Evolutionary conservation across 2,797 vertebrate genomes (phyloP).

Genomic region (Schizopygopsis pylzovi): DNA sequence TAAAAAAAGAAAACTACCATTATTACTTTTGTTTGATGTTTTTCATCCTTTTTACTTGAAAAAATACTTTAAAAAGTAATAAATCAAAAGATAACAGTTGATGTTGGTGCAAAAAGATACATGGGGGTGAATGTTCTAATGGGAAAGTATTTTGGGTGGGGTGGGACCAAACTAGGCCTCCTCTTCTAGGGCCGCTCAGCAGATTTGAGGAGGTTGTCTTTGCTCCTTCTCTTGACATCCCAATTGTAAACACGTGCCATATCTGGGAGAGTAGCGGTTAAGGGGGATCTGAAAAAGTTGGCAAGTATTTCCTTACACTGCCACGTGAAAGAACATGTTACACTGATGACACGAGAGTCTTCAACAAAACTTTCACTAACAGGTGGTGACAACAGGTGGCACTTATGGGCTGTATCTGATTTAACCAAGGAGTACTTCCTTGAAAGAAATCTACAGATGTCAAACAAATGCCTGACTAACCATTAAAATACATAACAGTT

Average conservation of each 20-base stretch:
- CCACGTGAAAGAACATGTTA: background rate
- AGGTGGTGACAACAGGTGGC: conserved; percentile 16
- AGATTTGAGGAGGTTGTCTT: conserved; percentile 90
- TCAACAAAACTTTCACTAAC: background rate
- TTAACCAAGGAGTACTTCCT: background rate
- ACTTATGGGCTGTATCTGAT: background rate
- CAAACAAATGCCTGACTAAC: background rate
- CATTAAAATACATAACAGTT: background rate
- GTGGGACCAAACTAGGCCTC: background rate
- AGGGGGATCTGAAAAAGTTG: conserved; percentile 32
- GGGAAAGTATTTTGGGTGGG: conserved; percentile 26
- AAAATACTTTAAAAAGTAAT: conserved; percentile 83
- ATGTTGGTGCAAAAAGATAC: conserved; percentile 59
- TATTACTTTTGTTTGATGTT: conserved; percentile 63
- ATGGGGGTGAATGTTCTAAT: conserved; percentile 45
- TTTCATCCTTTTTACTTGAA: conserved; percentile 79
- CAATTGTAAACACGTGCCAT: conserved; percentile 99
- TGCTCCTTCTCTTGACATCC: conserved; percentile 98
- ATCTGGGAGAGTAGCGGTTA: conserved; percentile 77
- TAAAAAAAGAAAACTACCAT: conserved; percentile 71
- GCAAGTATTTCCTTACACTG: background rate
- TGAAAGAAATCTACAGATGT: background rate
- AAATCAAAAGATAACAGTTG: conserved; percentile 75
- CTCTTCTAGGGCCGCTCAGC: conserved; percentile 84
- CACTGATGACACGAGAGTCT: background rate